phyloP scores from a whole-genome alignment of 2,797 vertebrate species.

The Apogon talboti region DNA sequence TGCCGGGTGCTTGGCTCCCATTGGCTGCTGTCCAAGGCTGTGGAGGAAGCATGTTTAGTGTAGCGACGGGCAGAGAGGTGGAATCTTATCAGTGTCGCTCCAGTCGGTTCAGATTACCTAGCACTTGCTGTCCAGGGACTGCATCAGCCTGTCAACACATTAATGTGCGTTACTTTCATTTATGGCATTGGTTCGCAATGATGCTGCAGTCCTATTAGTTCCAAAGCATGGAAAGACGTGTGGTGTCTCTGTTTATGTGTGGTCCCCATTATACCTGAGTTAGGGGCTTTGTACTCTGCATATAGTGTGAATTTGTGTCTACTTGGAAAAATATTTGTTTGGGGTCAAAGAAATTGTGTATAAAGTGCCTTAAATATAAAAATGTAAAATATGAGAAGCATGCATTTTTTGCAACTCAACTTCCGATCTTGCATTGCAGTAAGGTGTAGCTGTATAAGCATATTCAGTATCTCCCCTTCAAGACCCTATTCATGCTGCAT shows the following conservation, averaged over 20 bases:
- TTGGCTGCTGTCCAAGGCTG: conserved; percentile 80
- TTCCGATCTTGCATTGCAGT: conserved; percentile 42
- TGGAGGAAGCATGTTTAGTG: conserved; percentile 72
- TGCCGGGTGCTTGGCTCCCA: conserved; percentile 63
- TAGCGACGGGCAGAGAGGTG: conserved; percentile 62
- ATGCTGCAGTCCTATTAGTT: conserved; percentile 20
- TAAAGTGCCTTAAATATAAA: conserved; percentile 33
- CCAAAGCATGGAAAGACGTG: conserved; percentile 10
- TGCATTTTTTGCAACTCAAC: conserved; percentile 18
- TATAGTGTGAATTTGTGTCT: conserved; percentile 8
- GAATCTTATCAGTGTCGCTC: conserved; percentile 79
- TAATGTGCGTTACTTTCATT: conserved; percentile 48
- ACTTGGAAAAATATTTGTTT: conserved; percentile 34
- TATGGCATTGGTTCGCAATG: conserved; percentile 27
- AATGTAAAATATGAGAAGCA: conserved; percentile 37
- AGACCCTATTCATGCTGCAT: conserved; percentile 64
- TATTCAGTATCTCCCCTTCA: conserved; percentile 55
- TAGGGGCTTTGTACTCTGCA: background rate
- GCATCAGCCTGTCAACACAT: conserved; percentile 69
- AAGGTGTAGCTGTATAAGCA: conserved; percentile 44
- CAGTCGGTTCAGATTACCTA: conserved; percentile 74
- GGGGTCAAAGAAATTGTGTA: conserved; percentile 20
- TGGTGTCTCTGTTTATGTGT: conserved; percentile 20
- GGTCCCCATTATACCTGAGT: background rate
- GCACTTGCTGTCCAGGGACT: conserved; percentile 60